These are phyloP conservation scores for Ecliptopera silaceata DNA, from an alignment of 2,888 invertebrate species.

Conservation along the genomic window DNA sequence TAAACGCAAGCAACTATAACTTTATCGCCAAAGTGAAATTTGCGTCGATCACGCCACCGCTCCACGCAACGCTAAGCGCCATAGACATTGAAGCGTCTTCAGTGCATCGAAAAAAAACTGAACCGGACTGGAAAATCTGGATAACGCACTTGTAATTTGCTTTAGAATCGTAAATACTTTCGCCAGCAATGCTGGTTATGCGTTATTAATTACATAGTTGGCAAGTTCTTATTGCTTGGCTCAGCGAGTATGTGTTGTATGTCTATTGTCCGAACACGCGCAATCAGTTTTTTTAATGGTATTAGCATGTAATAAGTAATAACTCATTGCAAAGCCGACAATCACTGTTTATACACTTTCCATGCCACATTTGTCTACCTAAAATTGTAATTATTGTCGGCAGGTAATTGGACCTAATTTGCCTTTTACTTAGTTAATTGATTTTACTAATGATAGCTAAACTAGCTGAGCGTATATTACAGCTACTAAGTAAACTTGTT, in stretches of 20 bases:
- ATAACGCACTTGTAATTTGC: conserved; percentile 64
- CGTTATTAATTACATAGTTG: conserved; percentile 59
- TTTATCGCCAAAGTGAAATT: conserved; percentile 62
- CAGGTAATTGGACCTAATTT: neutral
- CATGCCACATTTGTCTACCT: conserved; percentile 21
- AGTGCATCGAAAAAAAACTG: conserved; percentile 54
- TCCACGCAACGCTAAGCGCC: conserved; percentile 67
- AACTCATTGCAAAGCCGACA: conserved; percentile 25
- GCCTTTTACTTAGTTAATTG: neutral
- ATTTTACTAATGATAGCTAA: neutral
- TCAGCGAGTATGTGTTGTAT: conserved; percentile 15
- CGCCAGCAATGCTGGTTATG: conserved; percentile 61
- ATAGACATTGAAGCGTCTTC: conserved; percentile 64
- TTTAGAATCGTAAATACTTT: conserved; percentile 72
- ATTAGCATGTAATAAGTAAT: conserved; percentile 31
- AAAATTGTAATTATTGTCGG: neutral
- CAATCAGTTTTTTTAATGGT: conserved; percentile 36
- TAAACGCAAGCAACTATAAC: conserved; percentile 7
- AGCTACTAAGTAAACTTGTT: neutral
- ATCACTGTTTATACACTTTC: conserved; percentile 30
- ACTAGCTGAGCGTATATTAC: neutral
- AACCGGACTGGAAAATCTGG: conserved; percentile 69
- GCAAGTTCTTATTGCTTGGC: conserved; percentile 44
- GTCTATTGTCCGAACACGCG: conserved; percentile 40
- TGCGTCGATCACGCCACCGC: conserved; percentile 60